phyloP scores from a whole-genome alignment of 2,797 vertebrate genomes.

The Gila robusta region DNA sequence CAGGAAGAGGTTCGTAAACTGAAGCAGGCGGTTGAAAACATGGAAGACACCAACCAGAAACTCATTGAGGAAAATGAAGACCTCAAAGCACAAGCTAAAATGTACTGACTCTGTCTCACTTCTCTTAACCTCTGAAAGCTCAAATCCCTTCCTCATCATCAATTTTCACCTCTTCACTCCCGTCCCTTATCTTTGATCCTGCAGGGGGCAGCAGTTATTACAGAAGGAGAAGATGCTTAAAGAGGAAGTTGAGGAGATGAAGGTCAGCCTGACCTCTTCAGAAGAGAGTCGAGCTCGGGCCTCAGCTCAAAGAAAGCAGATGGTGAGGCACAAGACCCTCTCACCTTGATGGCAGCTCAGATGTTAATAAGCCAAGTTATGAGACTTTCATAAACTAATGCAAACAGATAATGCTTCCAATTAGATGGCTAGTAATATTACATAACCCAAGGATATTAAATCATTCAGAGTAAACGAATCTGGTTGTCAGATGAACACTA shows the following conservation, averaged over 20 bases:
- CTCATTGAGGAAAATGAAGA: conserved; percentile 84
- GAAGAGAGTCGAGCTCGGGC: conserved; percentile 82
- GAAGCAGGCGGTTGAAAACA: conserved; percentile 81
- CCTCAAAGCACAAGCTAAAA: conserved; percentile 78
- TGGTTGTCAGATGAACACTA: not conserved
- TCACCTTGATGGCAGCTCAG: not conserved
- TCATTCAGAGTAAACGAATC: conserved; percentile 5
- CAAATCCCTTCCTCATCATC: not conserved
- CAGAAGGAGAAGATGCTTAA: conserved; percentile 86
- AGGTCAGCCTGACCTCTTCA: conserved; percentile 78
- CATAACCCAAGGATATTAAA: not conserved
- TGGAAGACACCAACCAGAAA: conserved; percentile 87
- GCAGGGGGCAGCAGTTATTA: conserved; percentile 85
- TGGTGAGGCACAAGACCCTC: conserved; percentile 74
- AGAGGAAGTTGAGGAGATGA: conserved; percentile 92
- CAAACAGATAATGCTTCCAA: conserved; percentile 19
- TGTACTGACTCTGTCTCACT: conserved; percentile 69
- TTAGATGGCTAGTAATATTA: not conserved
- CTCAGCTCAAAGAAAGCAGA: conserved; percentile 81
- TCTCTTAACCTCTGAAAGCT: not conserved
- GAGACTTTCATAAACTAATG: conserved; percentile 11
- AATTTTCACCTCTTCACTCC: not conserved
- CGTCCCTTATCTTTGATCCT: not conserved
- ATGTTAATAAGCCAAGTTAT: not conserved
- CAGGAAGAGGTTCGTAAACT: conserved; percentile 87